Evolutionary conservation across 2,888 invertebrate genomes (phyloP), one percentile per base, ranked within the genome.

Genomic region (Dinocampus coccinellae): DNA sequence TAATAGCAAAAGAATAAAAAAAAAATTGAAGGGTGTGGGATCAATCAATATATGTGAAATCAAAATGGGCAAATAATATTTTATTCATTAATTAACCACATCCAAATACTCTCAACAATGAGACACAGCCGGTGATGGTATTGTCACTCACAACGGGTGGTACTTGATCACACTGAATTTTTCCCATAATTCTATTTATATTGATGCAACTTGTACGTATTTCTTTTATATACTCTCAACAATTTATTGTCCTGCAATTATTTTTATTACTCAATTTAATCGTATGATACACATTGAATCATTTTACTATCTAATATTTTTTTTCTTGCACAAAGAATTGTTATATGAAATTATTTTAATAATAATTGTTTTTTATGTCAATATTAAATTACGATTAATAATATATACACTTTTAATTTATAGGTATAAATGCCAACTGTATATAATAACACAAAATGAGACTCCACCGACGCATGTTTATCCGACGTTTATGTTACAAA

Each of bases 401-500:
- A 22, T 53, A n/a, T 20, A 24, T 33, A 16, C 47, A 62, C 10
- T 42, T 33, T 4, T 20, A 13, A 20, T 52, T 13, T 42, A 57
- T 29, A 47, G 47, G 47, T 16, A 47, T 6, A n/a, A 52, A 42
- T 6, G 16, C 70, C 58, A 75, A 77, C 79, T 77, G 76, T n/a
- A n/a, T n/a, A 82, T 79, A 81, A 82, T 82, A 82, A 76, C 79
- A 68, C 67, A 53, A 66, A 29, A 39, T 47, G 42, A 62, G 62
- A 65, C 36, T 72, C 76, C 58, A 73, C 67, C 69, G 66, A 55
- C 75, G 79, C n/a, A 77, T 83, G 82, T 83, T 83, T 81, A 83
- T 75, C 78, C 74, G 70, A 53, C 68, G 72, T 67, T 57, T 69
- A 52, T 53, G 53, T 53, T 57, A 52, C 67, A 71, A 73, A 79